Evolutionary conservation across 2,113 vertebrate genomes (phyloP), one percentile per base, ranked within the genome.

Genomic region (Amphiprion percula): DNA sequence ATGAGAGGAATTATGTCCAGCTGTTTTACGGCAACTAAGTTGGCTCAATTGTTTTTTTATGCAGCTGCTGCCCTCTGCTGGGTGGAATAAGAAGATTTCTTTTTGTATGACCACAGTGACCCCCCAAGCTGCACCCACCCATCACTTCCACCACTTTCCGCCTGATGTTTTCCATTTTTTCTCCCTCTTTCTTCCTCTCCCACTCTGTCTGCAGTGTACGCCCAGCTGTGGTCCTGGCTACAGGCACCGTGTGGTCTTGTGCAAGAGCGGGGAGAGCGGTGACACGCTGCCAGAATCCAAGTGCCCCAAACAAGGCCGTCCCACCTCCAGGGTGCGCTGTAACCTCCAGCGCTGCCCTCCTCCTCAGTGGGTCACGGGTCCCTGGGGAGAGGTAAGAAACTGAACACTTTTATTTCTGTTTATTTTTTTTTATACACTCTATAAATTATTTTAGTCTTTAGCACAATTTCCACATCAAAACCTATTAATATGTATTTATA

Each of bases 331-430:
- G 90, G 96, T 99, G 92, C 96, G 98, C 87, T 99, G 98, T 92
- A 98, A 97, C 90, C 93, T 98, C 79, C 96, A 97, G 80, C 97
- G 97, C 63, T 99, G 98, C 83, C 98, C 98, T 0, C 96, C 96
- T 0, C 95, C 98, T 0, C 97, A 96, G 83, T 99, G 98, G 98
- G 94, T 98, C 82, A 88, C 92, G 0, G 96, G 98, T 21, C 96
- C 98, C 56, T 99, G 98, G 98, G 96, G 96, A 82, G 97, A 99
- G 96, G 98, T 99, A 92, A 84, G 86, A 46, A n/a, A 19, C 16
- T 8, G 10, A 19, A 47, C 24, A 15, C 56, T 60, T 28, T 17
- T 56, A 17, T 24, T 4, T 1, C 39, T 46, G 7, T 46, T 56
- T 26, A 4, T 56, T 30, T 26, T 41, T 26, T 41, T 1, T 5